Evolutionary conservation across 1,140 invertebrate species (phyloP).

Genomic region (Drosophila guanche): DNA sequence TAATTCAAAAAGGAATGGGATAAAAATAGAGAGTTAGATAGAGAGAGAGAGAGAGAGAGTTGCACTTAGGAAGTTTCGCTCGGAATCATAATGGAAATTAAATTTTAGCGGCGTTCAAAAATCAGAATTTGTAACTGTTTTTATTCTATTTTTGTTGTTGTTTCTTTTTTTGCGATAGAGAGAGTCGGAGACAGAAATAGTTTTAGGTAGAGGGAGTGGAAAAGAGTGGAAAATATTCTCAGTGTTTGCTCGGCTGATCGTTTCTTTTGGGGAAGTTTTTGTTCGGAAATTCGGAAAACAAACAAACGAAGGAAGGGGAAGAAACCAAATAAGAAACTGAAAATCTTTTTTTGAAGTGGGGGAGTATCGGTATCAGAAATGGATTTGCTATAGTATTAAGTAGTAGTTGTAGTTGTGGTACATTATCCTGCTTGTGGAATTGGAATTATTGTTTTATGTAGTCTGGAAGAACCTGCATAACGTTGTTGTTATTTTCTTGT

Average conservation of each 20-base stretch:
- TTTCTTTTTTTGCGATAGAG: slow-evolving; percentile 67
- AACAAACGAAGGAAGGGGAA: slow-evolving; percentile 13
- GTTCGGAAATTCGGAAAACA: slow-evolving; percentile 11
- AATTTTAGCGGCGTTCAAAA: slow-evolving; percentile 73
- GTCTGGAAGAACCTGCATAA: slow-evolving; percentile 74
- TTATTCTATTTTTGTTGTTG: slow-evolving; percentile 19
- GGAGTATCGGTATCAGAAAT: slow-evolving; percentile 24
- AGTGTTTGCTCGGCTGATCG: slow-evolving; percentile 57
- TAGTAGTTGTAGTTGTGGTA: not conserved
- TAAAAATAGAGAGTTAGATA: slow-evolving; percentile 18
- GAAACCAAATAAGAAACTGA: slow-evolving; percentile 18
- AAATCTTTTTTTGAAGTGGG: slow-evolving; percentile 20
- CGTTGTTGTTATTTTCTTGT: not conserved
- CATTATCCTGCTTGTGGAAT: slow-evolving; percentile 71
- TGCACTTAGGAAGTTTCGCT: slow-evolving; percentile 60
- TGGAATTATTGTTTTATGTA: slow-evolving; percentile 54
- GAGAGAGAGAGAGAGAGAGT: slow-evolving; percentile 6
- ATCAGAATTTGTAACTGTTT: slow-evolving; percentile 56
- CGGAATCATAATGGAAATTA: slow-evolving; percentile 62
- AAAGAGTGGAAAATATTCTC: slow-evolving; percentile 72
- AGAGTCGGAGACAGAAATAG: slow-evolving; percentile 63
- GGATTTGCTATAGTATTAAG: slow-evolving; percentile 22
- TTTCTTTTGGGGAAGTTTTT: slow-evolving; percentile 41
- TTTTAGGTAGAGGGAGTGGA: slow-evolving; percentile 24
- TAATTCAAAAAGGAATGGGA: slow-evolving; percentile 43